phyloP scores from a whole-genome alignment of 53 echinoderm and acorn worm genomes.

The Echinarachnius parma region DNA sequence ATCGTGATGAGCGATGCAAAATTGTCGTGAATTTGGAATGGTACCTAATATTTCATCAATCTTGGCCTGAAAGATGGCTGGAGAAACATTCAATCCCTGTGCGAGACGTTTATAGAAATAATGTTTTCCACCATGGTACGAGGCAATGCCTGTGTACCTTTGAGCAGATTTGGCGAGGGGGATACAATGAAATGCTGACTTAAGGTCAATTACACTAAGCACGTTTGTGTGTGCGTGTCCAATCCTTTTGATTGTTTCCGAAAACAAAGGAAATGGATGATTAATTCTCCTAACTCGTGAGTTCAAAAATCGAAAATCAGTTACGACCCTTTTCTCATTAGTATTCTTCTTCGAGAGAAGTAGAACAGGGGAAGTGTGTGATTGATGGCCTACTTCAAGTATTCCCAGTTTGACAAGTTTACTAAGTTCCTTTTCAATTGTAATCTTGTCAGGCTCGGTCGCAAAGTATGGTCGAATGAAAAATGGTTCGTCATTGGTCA shows the following conservation, averaged over 20 bases:
- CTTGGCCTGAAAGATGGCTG: slow-evolving; percentile 46
- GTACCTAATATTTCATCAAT: slow-evolving; percentile 44
- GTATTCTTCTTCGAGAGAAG: slow-evolving; percentile 48
- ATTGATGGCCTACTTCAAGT: slow-evolving; percentile 43
- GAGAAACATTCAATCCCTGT: slow-evolving; percentile 44
- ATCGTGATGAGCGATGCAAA: slow-evolving; percentile 52
- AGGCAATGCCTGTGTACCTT: slow-evolving; percentile 53
- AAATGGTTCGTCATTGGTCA: slow-evolving; percentile 46
- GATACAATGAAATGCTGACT: slow-evolving; percentile 47
- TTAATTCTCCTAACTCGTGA: slow-evolving; percentile 28
- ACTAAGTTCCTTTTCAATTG: slow-evolving; percentile 32
- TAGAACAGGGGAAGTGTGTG: slow-evolving; percentile 56
- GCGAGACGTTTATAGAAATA: slow-evolving; percentile 51
- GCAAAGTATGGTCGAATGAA: slow-evolving; percentile 50
- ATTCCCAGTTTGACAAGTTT: slow-evolving; percentile 56
- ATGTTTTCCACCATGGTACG: slow-evolving; percentile 59
- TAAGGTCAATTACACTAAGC: slow-evolving; percentile 47
- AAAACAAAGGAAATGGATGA: slow-evolving; percentile 47
- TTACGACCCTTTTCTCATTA: slow-evolving; percentile 52
- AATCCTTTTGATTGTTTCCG: slow-evolving; percentile 43
- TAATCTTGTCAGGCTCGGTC: slow-evolving; percentile 31
- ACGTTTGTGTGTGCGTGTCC: slow-evolving; percentile 45
- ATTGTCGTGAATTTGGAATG: slow-evolving; percentile 28
- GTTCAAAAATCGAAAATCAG: slow-evolving; percentile 55
- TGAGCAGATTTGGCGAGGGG: slow-evolving; percentile 39